A percentile compares a stretch with the other conserved stretches of the same genome.
Conservation (phyloP, 2,888 invertebrate species). For the Cylloceria caligata region DNA sequence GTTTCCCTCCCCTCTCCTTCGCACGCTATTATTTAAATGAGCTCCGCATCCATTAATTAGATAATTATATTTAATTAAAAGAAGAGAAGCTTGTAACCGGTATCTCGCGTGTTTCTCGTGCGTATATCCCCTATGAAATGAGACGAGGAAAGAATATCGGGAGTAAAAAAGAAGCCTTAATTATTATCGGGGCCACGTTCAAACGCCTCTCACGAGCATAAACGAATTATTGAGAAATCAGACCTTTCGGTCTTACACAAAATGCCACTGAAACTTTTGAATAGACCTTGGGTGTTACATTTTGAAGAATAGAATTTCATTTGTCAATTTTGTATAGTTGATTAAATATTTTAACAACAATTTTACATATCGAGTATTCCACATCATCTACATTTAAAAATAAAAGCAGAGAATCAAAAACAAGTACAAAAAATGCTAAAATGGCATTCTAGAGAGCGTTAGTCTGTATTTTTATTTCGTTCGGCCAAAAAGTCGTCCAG, state of each 20-base stretch:
- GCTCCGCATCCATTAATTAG: slow-evolving; percentile 82
- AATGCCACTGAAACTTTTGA: too few relatives aligned
- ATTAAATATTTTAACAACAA: too few relatives aligned
- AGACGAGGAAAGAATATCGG: slow-evolving; percentile 29
- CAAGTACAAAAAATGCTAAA: too few relatives aligned
- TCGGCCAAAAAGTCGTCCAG: too few relatives aligned
- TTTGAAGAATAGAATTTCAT: too few relatives aligned
- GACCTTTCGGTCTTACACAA: neutral
- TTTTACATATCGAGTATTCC: too few relatives aligned
- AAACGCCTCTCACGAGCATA: neutral
- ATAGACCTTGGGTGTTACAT: too few relatives aligned
- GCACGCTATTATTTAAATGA: slow-evolving; percentile 83
- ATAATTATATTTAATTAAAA: slow-evolving; percentile 83
- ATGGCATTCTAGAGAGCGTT: too few relatives aligned
- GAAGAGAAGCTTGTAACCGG: slow-evolving; percentile 60
- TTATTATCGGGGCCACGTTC: slow-evolving; percentile 48
- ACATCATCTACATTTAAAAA: too few relatives aligned
- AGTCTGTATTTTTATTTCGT: too few relatives aligned
- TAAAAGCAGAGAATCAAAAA: too few relatives aligned
- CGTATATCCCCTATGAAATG: slow-evolving; percentile 15
- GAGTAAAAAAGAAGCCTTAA: slow-evolving; percentile 37
- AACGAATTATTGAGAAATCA: neutral
- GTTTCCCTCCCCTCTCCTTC: slow-evolving; percentile 70
- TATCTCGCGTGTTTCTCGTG: slow-evolving; percentile 60
- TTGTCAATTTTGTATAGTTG: too few relatives aligned